Conservation (phyloP, 1,140 invertebrate genomes). For the Xylocopa sonorina region DNA sequence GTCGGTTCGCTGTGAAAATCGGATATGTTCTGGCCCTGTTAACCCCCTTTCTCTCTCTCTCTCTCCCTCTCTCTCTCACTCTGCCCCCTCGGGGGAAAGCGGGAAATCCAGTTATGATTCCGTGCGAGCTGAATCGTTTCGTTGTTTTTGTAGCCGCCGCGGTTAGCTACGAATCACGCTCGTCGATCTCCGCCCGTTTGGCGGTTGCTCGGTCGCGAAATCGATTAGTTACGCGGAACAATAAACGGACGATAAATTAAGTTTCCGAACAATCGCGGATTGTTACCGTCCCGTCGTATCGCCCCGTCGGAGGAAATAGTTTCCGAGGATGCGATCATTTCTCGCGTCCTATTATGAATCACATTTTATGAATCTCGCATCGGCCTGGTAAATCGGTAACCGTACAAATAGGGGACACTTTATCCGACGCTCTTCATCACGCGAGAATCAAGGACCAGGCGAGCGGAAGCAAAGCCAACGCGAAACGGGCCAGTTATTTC, state of each 20-base stretch:
- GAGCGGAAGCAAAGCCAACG: neutral
- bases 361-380: no score
- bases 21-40: conserved; percentile 36
- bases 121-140: conserved; percentile 37
- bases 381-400: no score
- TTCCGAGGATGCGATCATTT: no score
- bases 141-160: conserved; percentile 46
- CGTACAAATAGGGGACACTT: no score
- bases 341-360: no score
- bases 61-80: no score
- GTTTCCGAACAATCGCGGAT: neutral
- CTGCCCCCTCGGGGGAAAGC: conserved; percentile 18
- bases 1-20: conserved; percentile 70
- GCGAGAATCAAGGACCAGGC: no score
- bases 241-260: conserved; percentile 33
- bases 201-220: conserved; percentile 25
- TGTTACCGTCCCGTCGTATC: conserved; percentile 17
- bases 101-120: conserved; percentile 65
- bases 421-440: no score
- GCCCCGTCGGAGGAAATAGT: no score
- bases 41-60: no score
- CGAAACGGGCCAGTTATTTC: neutral
- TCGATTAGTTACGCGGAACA: conserved; percentile 21
- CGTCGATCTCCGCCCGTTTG: conserved; percentile 33
- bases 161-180: conserved; percentile 47